phyloP scores from a whole-genome alignment of 1,140 invertebrate species.

The Lamellibrachia luymesi region DNA sequence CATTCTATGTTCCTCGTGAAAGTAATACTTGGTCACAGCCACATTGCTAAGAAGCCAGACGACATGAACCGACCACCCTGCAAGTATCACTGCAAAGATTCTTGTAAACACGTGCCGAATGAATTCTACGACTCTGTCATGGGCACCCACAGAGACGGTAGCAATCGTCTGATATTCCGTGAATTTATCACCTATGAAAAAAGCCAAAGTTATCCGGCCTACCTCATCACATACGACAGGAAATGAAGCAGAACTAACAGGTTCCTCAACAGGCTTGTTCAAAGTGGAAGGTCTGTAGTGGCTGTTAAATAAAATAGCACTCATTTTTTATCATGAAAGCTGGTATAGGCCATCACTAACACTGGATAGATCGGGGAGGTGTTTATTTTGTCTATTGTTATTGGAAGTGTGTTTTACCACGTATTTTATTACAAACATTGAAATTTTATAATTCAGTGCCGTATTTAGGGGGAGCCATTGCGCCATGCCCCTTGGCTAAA shows the following conservation, averaged over 20 bases:
- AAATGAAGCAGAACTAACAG: neutral
- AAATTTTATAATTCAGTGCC: too few relatives aligned
- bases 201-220: conserved; percentile 7
- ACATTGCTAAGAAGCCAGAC: neutral
- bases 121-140: conserved; percentile 21
- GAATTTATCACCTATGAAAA: conserved; percentile 25
- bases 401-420: too few relatives aligned
- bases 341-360: too few relatives aligned
- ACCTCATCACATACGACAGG: neutral
- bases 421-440: too few relatives aligned
- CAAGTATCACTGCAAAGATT: neutral
- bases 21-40: neutral
- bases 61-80: neutral
- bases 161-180: neutral
- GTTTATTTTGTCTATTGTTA: too few relatives aligned
- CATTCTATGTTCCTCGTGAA: neutral
- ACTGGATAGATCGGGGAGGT: too few relatives aligned
- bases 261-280: neutral
- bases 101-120: neutral
- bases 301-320: too few relatives aligned
- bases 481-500: too few relatives aligned
- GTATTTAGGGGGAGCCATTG: too few relatives aligned
- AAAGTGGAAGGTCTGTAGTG: too few relatives aligned
- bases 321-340: too few relatives aligned
- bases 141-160: conserved; percentile 10